phyloP scores from a whole-genome alignment of 2,113 vertebrate genomes.

The Grantiella picta region DNA sequence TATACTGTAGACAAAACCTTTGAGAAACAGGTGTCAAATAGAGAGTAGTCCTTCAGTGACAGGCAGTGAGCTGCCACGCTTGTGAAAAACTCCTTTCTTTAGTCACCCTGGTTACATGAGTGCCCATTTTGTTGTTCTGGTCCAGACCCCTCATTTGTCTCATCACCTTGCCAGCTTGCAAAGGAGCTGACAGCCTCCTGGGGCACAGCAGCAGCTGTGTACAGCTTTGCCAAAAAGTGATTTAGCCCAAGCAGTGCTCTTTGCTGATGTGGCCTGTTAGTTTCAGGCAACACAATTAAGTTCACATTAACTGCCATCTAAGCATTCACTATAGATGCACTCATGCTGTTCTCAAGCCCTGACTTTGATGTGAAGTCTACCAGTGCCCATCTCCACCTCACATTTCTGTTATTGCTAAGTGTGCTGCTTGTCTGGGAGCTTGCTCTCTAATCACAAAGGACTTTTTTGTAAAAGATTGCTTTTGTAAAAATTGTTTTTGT shows the following conservation, averaged over 20 bases:
- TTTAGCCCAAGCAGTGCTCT: background rate
- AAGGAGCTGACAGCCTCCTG: background rate
- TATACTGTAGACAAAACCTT: background rate
- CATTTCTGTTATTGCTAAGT: background rate
- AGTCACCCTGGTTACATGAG: background rate
- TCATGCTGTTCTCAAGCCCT: background rate
- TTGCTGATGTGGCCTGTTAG: background rate
- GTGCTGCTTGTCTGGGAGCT: background rate
- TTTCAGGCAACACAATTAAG: background rate
- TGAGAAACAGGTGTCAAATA: background rate
- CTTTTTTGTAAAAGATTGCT: background rate
- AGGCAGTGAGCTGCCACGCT: fast-evolving
- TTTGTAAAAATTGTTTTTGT: background rate
- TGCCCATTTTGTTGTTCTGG: background rate
- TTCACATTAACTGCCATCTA: background rate
- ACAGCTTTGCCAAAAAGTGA: background rate
- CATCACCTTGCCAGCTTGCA: background rate
- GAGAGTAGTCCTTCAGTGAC: background rate
- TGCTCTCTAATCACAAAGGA: background rate
- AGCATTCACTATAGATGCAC: background rate
- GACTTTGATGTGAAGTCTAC: background rate
- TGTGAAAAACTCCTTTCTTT: background rate
- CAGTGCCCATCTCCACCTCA: background rate
- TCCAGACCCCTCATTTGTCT: background rate
- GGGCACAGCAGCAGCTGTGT: background rate